Base-by-base conservation (phyloP, 2,797 vertebrate genomes). In the Melopsittacus undulatus region DNA sequence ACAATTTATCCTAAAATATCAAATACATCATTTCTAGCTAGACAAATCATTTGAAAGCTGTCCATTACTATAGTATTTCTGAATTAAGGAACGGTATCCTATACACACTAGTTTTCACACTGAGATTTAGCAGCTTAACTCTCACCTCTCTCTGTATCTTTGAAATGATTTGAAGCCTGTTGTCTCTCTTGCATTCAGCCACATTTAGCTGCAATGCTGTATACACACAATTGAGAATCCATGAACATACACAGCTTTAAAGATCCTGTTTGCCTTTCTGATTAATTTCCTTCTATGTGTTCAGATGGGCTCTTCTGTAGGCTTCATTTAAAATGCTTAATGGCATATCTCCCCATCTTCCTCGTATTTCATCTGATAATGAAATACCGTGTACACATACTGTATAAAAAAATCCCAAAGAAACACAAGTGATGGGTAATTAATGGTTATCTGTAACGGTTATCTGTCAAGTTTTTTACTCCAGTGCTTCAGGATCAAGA, bases 1-100 rank as follows among this genome's bases (percentile, higher is more conserved):
- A 94, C 49, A 87, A 13, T 85, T 92, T 90, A 61, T 67, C 54
- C 86, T 72, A 57, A 82, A 86, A 95, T 92, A 88, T 74, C 29
- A 93, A 94, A 77, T 49, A 40, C 27, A 42, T 68, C 87, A 22
- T 66, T 73, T 82, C 68, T 82, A 86, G 43, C 29, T 64, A 75
- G 54, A n/a, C 88, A 80, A 91, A 87, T 48, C 5, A 59, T 95
- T 92, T 92, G 56, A 96, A 88, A 27, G 26, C 32, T 67, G 42
- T 62, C 81, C 63, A 67, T 85, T 83, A 90, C 40, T 77, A 4
- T 67, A 49, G 90, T 81, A 82, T 42, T 24, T 66, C 67, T 90
- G 42, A 92, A 92, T 93, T 91, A 87, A 92, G 66, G 85, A 85
- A 59, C 13, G 45, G 29, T 56, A 81, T 67, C 48, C 64, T 68